Base-by-base conservation (phyloP, 2,113 vertebrate genomes). In the Tragelaphus buxtoni region DNA sequence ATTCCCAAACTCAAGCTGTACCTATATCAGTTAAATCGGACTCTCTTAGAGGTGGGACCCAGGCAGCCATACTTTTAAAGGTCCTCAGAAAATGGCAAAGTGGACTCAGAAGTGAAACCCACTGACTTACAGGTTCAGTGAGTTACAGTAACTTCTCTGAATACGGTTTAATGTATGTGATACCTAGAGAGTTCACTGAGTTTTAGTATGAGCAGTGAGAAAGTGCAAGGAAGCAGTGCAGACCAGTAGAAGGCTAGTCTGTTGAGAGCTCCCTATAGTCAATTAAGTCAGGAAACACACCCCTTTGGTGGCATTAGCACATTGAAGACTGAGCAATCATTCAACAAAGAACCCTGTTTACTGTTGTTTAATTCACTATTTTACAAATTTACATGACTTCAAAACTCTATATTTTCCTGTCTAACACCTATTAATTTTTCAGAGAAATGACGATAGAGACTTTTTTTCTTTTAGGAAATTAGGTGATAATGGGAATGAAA, bases 391-490 rank as follows among this genome's bases (percentile, higher is more conserved):
- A 28, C 53, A 80, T 95, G 14, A 83, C 49, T 86, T 92, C 30
- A 77, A 49, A 94, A 76, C 22, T 84, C 14, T 56, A 12, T 45
- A 74, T 91, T 69, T 42, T 4, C 17, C 17, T n/a, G 86, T 58
- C 26, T 92, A 81, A 51, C 12, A 90, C 45, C 28, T 90, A 83
- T 90, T 91, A 85, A 93, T 56, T 89, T 96, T 94, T 58, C 30
- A 53, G 22, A 69, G 35, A 90, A 47, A 93, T 81, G 47, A 69
- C 7, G 79, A 35, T 14, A 79, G 39, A 79, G 7, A 20, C 3
- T 65, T 56, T 32, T 79, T 32, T 90, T 26, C 39, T 92, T 91
- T 90, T 13, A 93, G 82, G 61, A 91, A 76, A 91, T 82, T 94
- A 97, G 87, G 82, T 95, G 89, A 88, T 79, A 82, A 89, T 82